Base-by-base conservation (phyloP, 1,140 invertebrate genomes). In the Macrobrachium rosenbergii region DNA sequence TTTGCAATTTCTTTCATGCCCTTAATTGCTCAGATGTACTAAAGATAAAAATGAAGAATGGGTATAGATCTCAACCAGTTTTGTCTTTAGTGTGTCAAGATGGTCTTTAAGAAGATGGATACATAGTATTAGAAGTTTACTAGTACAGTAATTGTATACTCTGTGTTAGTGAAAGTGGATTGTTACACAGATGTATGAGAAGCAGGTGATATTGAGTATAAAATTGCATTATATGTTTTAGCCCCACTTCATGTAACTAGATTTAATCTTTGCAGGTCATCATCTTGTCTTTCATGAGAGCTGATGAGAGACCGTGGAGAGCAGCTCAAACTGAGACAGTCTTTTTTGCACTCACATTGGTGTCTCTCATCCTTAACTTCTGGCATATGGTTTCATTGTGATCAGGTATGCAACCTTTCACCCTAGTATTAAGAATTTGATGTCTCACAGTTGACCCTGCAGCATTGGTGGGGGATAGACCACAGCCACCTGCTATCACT, bases 251-350 rank as follows among this genome's bases (percentile, higher is more conserved):
- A 2, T 67, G 17, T 67, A n/a, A 28, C 10, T 52, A 12, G 11
- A 21, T 64, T 60, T 87, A 17, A 69, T 45, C 69, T 23, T 79
- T 87, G 14, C 88, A 89, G 88, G 78, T 86, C 64, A 87, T 73
- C n/a, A 45, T 87, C 12, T 45, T 82, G 67, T 77, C 58, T 10
- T 75, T 73, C 62, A 59, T 94, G 90, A 92, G 93, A 89, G 94
- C 94, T 14, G 93, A 94, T 19, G 90, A 91, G 5, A 94, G 93
- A 90, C 93, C 94, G 16, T 96, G 95, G 95, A 92, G 94, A 87
- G 95, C 95, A 6, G 94, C 95, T 17, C 94, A 95, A 90, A 95
- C 95, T 2, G 94, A 95, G 89, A 96, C 95, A 0, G 92, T 95
- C 16, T 95, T 95, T 89, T 92, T 95, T 64, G 94, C 94, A 72